These are phyloP conservation scores for Lasiurus borealis DNA, from an alignment of 2,113 vertebrate species.

Conservation along the genomic window DNA sequence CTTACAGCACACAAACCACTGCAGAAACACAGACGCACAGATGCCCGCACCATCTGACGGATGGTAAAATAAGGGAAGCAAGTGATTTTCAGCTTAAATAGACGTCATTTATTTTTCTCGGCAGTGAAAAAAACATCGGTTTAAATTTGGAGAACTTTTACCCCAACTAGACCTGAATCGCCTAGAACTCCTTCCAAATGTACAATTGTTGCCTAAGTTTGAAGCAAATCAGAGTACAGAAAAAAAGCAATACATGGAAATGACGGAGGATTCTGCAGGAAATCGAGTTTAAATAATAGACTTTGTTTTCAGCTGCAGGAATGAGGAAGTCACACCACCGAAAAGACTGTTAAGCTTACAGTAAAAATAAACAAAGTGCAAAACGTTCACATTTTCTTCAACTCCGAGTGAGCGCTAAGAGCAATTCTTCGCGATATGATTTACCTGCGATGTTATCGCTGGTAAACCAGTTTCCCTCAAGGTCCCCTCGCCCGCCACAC, in stretches of 20 bases:
- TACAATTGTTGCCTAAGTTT: slow-evolving; percentile 7
- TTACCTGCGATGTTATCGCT: slow-evolving; percentile 27
- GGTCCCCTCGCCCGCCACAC: neutral
- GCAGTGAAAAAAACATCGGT: slow-evolving; percentile 42
- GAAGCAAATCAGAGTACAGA: slow-evolving; percentile 59
- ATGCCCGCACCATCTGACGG: neutral
- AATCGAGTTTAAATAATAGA: slow-evolving; percentile 45
- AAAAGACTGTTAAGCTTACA: slow-evolving; percentile 49
- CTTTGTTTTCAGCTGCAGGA: slow-evolving; percentile 24
- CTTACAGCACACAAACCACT: slow-evolving; percentile 67
- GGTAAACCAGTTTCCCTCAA: slow-evolving; percentile 56
- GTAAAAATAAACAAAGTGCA: slow-evolving; percentile 62
- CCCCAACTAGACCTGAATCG: slow-evolving; percentile 33
- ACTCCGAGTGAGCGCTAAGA: slow-evolving; percentile 54
- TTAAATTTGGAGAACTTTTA: slow-evolving; percentile 26
- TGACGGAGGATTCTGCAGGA: neutral
- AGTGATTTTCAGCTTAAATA: slow-evolving; percentile 47
- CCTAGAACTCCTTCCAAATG: neutral
- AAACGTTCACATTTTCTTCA: slow-evolving; percentile 61
- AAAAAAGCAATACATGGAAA: slow-evolving; percentile 54
- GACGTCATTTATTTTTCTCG: slow-evolving; percentile 54
- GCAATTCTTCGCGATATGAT: neutral
- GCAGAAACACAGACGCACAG: slow-evolving; percentile 58
- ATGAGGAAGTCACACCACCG: slow-evolving; percentile 18
- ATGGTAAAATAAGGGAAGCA: slow-evolving; percentile 58